phyloP scores from a whole-genome alignment of 1,140 invertebrate species.

The Papilio glaucus region DNA sequence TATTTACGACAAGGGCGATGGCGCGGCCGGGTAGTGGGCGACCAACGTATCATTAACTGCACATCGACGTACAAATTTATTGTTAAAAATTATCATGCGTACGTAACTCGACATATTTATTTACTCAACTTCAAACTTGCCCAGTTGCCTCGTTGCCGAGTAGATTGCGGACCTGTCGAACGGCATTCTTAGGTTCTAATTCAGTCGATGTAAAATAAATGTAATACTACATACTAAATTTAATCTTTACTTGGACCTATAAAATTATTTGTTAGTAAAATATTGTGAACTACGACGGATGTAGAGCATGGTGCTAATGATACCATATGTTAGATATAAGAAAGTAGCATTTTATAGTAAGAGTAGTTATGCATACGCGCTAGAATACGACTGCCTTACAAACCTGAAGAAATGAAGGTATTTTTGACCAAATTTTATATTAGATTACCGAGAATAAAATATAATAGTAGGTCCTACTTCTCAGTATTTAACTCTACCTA shows the following conservation, averaged over 20 bases:
- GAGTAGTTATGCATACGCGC: too few species aligned
- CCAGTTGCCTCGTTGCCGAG: background rate
- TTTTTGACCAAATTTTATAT: too few species aligned
- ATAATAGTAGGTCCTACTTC: too few species aligned
- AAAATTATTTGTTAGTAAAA: background rate
- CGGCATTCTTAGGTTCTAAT: conserved; percentile 20
- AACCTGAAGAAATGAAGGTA: too few species aligned
- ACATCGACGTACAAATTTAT: conserved; percentile 30
- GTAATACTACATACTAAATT: background rate
- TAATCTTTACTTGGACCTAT: background rate
- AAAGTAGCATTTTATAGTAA: background rate
- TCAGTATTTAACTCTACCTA: too few species aligned
- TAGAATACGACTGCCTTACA: too few species aligned
- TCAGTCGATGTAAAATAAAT: background rate
- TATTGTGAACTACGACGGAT: background rate
- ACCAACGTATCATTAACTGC: conserved; percentile 30
- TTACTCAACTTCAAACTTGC: conserved; percentile 24
- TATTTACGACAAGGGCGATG: background rate
- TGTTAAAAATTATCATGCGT: conserved; percentile 31
- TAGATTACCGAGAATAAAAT: too few species aligned
- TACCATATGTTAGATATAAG: background rate
- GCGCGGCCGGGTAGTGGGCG: background rate
- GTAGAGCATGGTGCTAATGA: background rate
- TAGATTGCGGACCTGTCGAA: conserved; percentile 7
- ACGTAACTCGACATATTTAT: conserved; percentile 27